A percentile compares a stretch with the other conserved stretches of the same genome.
These are phyloP conservation scores for Heterodera schachtii DNA, from an alignment of 1,140 invertebrate species.

Conservation along the genomic window DNA sequence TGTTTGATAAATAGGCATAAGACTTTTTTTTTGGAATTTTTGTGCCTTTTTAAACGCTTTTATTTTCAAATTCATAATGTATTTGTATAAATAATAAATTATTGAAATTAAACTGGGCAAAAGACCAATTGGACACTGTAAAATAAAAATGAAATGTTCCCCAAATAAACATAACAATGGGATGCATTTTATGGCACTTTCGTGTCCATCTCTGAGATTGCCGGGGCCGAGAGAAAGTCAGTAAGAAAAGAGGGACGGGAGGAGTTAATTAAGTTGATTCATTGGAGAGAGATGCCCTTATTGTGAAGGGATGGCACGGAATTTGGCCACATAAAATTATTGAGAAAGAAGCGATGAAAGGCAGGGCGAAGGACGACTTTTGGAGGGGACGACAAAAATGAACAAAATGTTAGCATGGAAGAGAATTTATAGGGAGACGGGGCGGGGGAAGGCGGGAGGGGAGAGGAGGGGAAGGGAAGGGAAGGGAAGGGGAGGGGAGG, in stretches of 20 bases:
- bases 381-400: background rate
- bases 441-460: background rate
- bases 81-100: too few species aligned
- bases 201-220: slow-evolving; percentile 10
- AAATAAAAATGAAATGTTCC: background rate
- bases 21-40: too few species aligned
- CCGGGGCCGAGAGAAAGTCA: background rate
- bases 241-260: background rate
- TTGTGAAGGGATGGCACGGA: slow-evolving; percentile 3
- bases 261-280: slow-evolving; percentile 14
- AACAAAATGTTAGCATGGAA: too few species aligned
- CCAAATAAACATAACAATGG: background rate
- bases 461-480: background rate
- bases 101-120: background rate
- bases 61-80: too few species aligned
- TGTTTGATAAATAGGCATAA: too few species aligned
- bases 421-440: too few species aligned
- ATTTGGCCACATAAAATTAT: slow-evolving; percentile 6
- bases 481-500: background rate
- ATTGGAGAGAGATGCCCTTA: background rate
- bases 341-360: background rate
- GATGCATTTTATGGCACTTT: background rate
- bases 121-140: background rate
- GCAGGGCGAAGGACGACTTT: too few species aligned
- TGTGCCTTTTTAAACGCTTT: too few species aligned